phyloP scores from a whole-genome alignment of 2,113 vertebrate species.

The Lagopus leucura region DNA sequence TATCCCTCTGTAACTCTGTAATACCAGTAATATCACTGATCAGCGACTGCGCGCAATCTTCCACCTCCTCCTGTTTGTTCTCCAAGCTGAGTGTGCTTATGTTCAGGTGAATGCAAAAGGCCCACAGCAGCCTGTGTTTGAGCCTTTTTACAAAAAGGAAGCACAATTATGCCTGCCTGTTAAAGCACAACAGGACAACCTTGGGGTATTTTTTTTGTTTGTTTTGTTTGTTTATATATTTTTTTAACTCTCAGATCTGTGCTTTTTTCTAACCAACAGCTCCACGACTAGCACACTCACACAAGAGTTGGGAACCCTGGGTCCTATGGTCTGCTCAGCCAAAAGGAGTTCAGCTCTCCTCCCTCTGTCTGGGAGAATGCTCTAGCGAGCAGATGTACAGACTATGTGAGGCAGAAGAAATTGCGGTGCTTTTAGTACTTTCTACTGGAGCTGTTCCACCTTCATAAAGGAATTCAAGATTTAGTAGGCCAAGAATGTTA shows the following conservation, averaged over 20 bases:
- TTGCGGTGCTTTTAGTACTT: not conserved
- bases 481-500: not conserved
- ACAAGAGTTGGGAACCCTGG: not conserved
- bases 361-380: not conserved
- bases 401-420: not conserved
- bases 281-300: not conserved
- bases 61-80: not conserved
- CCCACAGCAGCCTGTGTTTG: not conserved
- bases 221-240: too few relatives aligned
- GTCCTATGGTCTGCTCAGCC: not conserved
- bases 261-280: not conserved
- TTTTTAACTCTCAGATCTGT: not conserved
- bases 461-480: slow-evolving; percentile 12
- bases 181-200: not conserved
- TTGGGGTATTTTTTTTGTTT: not conserved
- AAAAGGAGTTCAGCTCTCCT: not conserved
- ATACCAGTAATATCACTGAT: not conserved
- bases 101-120: not conserved
- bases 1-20: not conserved
- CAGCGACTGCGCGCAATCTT: not conserved
- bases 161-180: not conserved
- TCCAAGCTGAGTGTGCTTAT: not conserved
- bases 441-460: slow-evolving; percentile 21
- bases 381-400: not conserved
- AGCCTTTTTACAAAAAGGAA: not conserved